These are phyloP conservation scores for Brachionus koreanus DNA, from an alignment of 1,140 invertebrate genomes.

Conservation along the genomic window DNA sequence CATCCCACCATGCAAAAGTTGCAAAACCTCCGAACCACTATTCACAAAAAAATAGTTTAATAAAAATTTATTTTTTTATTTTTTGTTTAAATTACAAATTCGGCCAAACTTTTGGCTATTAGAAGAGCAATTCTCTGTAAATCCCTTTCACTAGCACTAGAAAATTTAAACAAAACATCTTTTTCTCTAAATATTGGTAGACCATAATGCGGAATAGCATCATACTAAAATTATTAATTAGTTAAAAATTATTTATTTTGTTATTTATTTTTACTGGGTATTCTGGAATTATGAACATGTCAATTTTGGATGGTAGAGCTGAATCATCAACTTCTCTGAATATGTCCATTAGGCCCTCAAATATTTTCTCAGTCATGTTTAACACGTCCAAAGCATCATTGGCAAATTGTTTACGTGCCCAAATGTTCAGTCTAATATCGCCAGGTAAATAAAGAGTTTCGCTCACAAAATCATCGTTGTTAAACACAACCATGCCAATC, in stretches of 20 bases:
- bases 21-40: slow-evolving; percentile 41
- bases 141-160: slow-evolving; percentile 17
- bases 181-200: slow-evolving; percentile 3
- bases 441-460: background rate
- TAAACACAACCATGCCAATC: slow-evolving; percentile 34
- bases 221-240: background rate
- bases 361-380: slow-evolving; percentile 29
- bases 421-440: slow-evolving; percentile 7
- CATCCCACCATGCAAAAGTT: slow-evolving; percentile 35
- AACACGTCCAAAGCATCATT: background rate
- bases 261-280: background rate
- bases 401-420: background rate
- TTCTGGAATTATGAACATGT: slow-evolving; percentile 35
- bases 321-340: background rate
- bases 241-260: background rate
- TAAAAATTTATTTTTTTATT: background rate
- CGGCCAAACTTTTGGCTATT: slow-evolving; percentile 41
- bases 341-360: slow-evolving; percentile 26
- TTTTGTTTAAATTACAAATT: background rate
- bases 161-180: background rate
- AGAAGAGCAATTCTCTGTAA: slow-evolving; percentile 28
- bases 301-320: background rate
- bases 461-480: slow-evolving; percentile 18
- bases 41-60: background rate
- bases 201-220: slow-evolving; percentile 35